Conservation (phyloP, 2,797 vertebrate genomes). For the Naso thynnoides region DNA sequence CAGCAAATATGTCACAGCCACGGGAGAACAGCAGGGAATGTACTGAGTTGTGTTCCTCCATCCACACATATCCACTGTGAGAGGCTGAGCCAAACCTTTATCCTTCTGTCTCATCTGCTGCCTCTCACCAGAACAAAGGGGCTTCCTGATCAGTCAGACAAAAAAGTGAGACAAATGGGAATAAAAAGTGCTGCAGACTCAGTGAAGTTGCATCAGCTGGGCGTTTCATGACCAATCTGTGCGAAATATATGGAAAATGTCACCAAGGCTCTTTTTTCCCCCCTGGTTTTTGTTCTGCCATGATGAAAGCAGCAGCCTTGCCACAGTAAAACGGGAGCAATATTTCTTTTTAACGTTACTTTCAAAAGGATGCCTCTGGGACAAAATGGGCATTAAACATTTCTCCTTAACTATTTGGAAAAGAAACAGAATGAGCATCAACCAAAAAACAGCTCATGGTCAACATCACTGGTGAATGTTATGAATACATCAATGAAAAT, state of each 20-base stretch:
- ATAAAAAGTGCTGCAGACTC: not conserved
- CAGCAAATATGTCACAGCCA: slow-evolving; percentile 74
- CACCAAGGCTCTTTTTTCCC: not conserved
- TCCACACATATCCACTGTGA: slow-evolving; percentile 31
- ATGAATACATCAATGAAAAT: not conserved
- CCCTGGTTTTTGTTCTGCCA: not conserved
- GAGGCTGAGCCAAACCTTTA: slow-evolving; percentile 48
- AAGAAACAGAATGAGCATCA: slow-evolving; percentile 8
- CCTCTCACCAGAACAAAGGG: slow-evolving; percentile 31
- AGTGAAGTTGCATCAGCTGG: not conserved
- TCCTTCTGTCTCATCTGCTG: slow-evolving; percentile 41
- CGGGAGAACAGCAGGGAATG: slow-evolving; percentile 56
- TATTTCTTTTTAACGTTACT: not conserved
- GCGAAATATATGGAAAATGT: not conserved
- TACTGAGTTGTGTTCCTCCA: slow-evolving; percentile 41
- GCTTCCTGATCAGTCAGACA: slow-evolving; percentile 15
- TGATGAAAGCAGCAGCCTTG: slow-evolving; percentile 15
- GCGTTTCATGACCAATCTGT: not conserved
- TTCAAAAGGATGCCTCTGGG: not conserved
- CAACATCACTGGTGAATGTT: not conserved
- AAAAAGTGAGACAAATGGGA: slow-evolving; percentile 4
- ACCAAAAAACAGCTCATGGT: slow-evolving; percentile 7
- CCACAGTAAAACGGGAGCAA: not conserved
- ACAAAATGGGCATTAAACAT: not conserved
- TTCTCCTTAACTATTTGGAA: not conserved